A percentile compares a stretch with the other conserved stretches of the same genome.
Evolutionary conservation across 2,797 vertebrate species (phyloP).

Genomic region (Cryptoprocta ferox): DNA sequence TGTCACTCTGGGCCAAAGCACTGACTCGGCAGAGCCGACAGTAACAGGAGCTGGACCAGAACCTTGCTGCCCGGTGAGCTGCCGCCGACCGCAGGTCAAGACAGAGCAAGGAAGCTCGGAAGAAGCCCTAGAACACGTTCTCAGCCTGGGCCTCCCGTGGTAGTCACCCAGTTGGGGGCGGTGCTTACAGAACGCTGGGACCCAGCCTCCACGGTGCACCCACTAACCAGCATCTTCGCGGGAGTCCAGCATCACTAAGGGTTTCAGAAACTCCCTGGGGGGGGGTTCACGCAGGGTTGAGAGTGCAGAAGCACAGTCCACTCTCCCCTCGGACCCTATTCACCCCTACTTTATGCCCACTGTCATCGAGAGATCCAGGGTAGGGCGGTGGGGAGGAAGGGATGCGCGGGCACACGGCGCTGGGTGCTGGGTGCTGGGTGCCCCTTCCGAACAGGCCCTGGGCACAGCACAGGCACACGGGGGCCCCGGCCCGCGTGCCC

Average conservation of each 20-base stretch:
- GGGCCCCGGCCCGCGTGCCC: rapidly evolving
- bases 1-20: too few relatives aligned
- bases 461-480: not conserved
- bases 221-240: rapidly evolving
- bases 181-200: rapidly evolving
- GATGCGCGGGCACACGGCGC: rapidly evolving
- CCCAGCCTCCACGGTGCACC: not conserved
- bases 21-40: not conserved
- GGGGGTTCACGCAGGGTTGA: rapidly evolving
- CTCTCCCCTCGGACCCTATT: not conserved
- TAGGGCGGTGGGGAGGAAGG: rapidly evolving
- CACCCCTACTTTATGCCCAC: not conserved
- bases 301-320: rapidly evolving
- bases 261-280: not conserved
- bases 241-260: rapidly evolving
- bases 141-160: rapidly evolving
- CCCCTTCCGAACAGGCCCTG: not conserved
- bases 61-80: rapidly evolving
- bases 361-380: not conserved
- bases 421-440: rapidly evolving
- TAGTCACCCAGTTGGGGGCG: rapidly evolving
- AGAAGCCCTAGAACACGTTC: not conserved
- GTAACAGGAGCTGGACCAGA: rapidly evolving
- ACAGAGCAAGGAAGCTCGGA: not conserved
- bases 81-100: rapidly evolving